A percentile compares a stretch with the other conserved stretches of the same genome.
These are phyloP conservation scores for Ondatra zibethicus DNA, from an alignment of 2,113 vertebrate species.

Conservation along the genomic window DNA sequence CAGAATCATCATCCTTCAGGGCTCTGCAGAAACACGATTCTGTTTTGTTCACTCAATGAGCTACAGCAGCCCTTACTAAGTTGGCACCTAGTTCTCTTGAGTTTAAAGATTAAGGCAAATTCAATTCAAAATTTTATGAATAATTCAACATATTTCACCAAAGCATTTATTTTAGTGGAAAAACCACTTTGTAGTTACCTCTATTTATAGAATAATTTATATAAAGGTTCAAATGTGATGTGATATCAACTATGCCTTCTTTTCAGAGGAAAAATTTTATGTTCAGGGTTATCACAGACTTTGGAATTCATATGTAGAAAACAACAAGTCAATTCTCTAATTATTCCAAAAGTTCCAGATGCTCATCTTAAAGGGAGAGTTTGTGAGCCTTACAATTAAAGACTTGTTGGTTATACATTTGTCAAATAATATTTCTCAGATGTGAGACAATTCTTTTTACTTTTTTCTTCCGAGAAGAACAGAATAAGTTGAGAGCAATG, in stretches of 20 bases:
- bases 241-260: background rate
- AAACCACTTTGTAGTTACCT: conserved; percentile 51
- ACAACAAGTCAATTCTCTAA: conserved; percentile 45
- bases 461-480: conserved; percentile 21
- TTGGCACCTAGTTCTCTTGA: background rate
- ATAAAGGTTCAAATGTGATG: conserved; percentile 21
- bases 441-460: background rate
- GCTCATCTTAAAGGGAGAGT: background rate
- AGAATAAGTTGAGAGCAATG: conserved; percentile 27
- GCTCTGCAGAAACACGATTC: conserved; percentile 14
- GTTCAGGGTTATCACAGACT: background rate
- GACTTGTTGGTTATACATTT: background rate
- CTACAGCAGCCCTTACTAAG: background rate
- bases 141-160: conserved; percentile 4
- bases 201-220: conserved; percentile 49
- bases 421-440: background rate
- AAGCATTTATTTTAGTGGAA: conserved; percentile 52
- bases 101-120: conserved; percentile 20
- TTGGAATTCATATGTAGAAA: conserved; percentile 3
- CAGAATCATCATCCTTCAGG: background rate
- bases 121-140: conserved; percentile 41
- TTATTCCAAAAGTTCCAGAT: conserved; percentile 46
- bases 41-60: background rate
- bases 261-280: conserved; percentile 10
- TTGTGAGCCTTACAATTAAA: background rate